Conservation (phyloP, 2,888 invertebrate species). For the Hirudinaria manillensis region DNA sequence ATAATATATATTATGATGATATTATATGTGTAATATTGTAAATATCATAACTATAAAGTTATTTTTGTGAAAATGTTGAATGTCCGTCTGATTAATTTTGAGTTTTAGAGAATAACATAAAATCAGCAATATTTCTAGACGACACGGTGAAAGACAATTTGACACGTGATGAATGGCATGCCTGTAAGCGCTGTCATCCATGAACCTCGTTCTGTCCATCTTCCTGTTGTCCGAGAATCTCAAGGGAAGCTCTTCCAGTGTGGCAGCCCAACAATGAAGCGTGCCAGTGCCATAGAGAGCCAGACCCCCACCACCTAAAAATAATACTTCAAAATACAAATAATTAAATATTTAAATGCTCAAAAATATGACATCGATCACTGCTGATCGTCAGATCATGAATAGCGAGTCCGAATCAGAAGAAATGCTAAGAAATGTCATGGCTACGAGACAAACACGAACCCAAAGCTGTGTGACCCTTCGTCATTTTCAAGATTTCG, state of each 20-base stretch:
- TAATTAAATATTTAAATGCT: too few relatives aligned
- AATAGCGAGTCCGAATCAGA: too few relatives aligned
- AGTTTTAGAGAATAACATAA: neutral
- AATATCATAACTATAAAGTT: neutral
- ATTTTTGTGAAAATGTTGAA: neutral
- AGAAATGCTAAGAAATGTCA: too few relatives aligned
- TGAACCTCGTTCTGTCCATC: constrained; percentile 68
- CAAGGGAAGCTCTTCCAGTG: constrained; percentile 64
- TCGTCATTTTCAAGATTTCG: constrained; percentile 53
- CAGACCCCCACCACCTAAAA: constrained; percentile 66
- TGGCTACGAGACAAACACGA: constrained; percentile 48
- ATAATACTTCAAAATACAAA: neutral
- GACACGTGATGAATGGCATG: constrained; percentile 41
- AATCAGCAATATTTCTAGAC: too few relatives aligned
- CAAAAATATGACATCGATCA: too few relatives aligned
- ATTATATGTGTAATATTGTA: too few relatives aligned
- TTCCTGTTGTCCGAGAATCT: constrained; percentile 62
- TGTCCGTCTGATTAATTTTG: neutral
- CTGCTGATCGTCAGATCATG: too few relatives aligned
- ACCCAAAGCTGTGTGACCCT: constrained; percentile 80
- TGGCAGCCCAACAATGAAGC: constrained; percentile 80
- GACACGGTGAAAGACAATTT: too few relatives aligned
- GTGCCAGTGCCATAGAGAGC: constrained; percentile 84
- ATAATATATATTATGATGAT: too few relatives aligned
- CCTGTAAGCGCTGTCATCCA: constrained; percentile 87